phyloP scores from a whole-genome alignment of 2,888 invertebrate genomes.

The Synergus umbraculus region DNA sequence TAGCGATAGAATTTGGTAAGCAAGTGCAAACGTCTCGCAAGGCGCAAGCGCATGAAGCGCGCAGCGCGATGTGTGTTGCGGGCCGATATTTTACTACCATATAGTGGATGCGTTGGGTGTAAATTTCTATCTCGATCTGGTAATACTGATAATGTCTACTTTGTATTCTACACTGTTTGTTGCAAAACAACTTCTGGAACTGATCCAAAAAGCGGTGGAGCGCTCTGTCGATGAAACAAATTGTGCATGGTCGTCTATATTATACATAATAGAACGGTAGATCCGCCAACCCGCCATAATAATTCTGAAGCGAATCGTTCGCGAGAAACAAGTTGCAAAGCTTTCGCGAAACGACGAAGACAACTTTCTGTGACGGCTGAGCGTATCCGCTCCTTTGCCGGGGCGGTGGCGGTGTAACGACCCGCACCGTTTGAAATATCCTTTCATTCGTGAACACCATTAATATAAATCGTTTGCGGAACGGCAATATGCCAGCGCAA shows the following conservation, averaged over 20 bases:
- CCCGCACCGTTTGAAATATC: background rate
- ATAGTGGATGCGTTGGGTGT: too few relatives aligned
- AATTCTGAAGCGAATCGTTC: background rate
- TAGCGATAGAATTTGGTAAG: too few relatives aligned
- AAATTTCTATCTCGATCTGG: too few relatives aligned
- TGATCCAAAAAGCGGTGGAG: constrained; percentile 65
- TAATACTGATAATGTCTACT: background rate
- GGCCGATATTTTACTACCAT: too few relatives aligned
- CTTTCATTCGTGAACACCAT: background rate
- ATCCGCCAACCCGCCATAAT: background rate
- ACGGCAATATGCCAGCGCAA: background rate
- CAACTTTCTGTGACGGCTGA: background rate
- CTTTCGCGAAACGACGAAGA: background rate
- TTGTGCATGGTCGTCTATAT: constrained; percentile 53
- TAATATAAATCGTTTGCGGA: background rate
- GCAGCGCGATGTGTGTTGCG: too few relatives aligned
- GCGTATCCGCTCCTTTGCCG: background rate
- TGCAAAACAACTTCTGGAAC: constrained; percentile 60
- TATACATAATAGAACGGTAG: background rate
- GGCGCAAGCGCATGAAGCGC: too few relatives aligned
- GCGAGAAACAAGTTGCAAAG: constrained; percentile 2
- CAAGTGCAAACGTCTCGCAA: too few relatives aligned
- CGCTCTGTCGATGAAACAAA: constrained; percentile 71
- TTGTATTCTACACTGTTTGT: background rate
- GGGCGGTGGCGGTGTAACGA: background rate